Evolutionary conservation across 2,888 invertebrate species (phyloP).

Genomic region (Drosophila atroscutellata): DNA sequence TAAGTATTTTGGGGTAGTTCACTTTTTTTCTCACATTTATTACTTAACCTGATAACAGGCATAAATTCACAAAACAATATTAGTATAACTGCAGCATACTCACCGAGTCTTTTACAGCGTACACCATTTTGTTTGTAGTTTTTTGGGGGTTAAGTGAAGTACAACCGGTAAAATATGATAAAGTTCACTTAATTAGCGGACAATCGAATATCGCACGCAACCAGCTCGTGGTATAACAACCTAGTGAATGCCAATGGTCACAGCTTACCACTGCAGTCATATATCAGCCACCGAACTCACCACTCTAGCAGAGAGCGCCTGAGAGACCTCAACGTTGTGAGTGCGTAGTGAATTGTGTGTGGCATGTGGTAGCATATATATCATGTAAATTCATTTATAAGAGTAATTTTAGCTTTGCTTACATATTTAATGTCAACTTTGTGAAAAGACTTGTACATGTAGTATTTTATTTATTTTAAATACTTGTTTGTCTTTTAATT

Average conservation of each 20-base stretch:
- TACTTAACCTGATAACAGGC: constrained; percentile 43
- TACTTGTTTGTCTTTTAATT: background rate
- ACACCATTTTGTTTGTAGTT: constrained; percentile 78
- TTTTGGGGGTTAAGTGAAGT: constrained; percentile 24
- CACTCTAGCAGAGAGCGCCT: constrained; percentile 17
- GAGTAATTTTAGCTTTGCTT: background rate
- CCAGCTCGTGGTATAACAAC: constrained; percentile 55
- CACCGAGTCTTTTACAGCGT: constrained; percentile 81
- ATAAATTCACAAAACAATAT: background rate
- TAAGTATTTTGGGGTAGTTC: constrained; percentile 14
- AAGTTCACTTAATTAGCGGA: constrained; percentile 56
- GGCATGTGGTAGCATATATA: background rate
- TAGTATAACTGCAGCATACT: constrained; percentile 44
- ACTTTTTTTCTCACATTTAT: constrained; percentile 18
- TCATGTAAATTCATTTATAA: background rate
- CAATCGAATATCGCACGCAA: constrained; percentile 39
- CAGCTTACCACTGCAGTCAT: constrained; percentile 31
- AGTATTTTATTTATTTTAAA: background rate
- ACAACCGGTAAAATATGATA: constrained; percentile 58
- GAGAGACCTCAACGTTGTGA: background rate
- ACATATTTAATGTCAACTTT: background rate
- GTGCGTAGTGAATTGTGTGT: constrained; percentile 9
- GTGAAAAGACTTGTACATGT: background rate
- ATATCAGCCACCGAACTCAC: constrained; percentile 19
- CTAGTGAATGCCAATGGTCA: constrained; percentile 55